A percentile compares a stretch with the other conserved stretches of the same genome.
These are phyloP conservation scores for Magallana ariakensis DNA, from an alignment of 1,140 invertebrate species.

Conservation along the genomic window DNA sequence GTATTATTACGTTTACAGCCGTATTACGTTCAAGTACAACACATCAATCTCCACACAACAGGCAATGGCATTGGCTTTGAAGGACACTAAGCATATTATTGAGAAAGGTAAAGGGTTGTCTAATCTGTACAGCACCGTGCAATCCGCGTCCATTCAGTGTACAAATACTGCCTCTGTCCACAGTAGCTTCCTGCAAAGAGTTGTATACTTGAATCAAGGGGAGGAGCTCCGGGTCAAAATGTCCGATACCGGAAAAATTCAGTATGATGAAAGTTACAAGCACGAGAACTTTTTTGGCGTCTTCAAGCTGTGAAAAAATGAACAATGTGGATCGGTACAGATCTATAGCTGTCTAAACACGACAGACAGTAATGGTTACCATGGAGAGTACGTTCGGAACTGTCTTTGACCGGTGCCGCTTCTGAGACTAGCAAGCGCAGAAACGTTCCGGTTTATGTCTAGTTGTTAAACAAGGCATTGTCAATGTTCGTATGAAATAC, in stretches of 20 bases:
- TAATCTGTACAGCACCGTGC: background rate
- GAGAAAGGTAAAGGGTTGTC: background rate
- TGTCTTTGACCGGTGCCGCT: too few relatives aligned
- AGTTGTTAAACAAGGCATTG: too few relatives aligned
- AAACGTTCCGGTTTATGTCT: too few relatives aligned
- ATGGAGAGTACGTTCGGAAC: too few relatives aligned
- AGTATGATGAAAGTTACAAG: constrained; percentile 33
- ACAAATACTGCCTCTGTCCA: constrained; percentile 22
- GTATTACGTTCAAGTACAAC: constrained; percentile 17
- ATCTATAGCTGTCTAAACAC: too few relatives aligned
- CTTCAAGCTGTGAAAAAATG: constrained; percentile 12
- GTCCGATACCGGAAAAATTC: constrained; percentile 3
- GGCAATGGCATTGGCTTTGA: background rate
- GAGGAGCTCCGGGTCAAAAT: constrained; percentile 28
- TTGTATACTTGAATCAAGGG: background rate
- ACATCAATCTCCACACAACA: background rate
- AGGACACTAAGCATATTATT: constrained; percentile 39
- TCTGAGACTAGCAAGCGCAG: too few relatives aligned
- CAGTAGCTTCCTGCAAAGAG: constrained; percentile 29
- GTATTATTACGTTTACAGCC: constrained; percentile 42
- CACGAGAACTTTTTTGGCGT: constrained; percentile 29
- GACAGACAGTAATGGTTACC: too few relatives aligned
- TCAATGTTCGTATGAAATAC: too few relatives aligned
- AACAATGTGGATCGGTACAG: too few relatives aligned
- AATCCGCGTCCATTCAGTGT: constrained; percentile 6